Evolutionary conservation across 2,888 invertebrate genomes (phyloP).

Genomic region (Nomada fabriciana): DNA sequence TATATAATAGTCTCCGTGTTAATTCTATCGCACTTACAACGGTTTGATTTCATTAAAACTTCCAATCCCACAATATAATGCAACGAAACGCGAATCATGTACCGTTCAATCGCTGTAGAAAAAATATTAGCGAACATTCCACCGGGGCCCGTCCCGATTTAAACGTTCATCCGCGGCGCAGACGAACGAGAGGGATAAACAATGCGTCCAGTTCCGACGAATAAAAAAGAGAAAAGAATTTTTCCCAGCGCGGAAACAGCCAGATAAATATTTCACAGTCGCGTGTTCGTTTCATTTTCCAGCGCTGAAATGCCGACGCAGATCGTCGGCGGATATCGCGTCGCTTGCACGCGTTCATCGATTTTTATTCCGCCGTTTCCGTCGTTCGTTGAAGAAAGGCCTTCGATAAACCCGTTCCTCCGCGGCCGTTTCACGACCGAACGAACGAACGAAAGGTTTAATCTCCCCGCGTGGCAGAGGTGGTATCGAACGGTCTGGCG

Average conservation of each 20-base stretch:
- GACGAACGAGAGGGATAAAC: too few relatives aligned
- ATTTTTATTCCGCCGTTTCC: conserved; percentile 38
- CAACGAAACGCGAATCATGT: too few relatives aligned
- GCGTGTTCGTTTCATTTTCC: conserved; percentile 55
- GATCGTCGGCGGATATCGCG: conserved; percentile 44
- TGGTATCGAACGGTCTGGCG: conserved; percentile 9
- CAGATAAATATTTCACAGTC: conserved; percentile 56
- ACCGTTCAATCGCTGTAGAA: too few relatives aligned
- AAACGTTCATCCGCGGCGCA: neutral
- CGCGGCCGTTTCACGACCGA: conserved; percentile 20
- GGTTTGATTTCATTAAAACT: too few relatives aligned
- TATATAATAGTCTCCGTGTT: too few relatives aligned
- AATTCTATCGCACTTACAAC: too few relatives aligned
- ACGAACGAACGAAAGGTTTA: conserved; percentile 8
- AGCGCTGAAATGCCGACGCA: neutral
- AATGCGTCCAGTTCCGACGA: too few relatives aligned
- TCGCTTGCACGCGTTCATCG: conserved; percentile 60
- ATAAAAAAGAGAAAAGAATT: too few relatives aligned
- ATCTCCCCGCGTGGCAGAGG: conserved; percentile 24
- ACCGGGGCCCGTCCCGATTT: too few relatives aligned
- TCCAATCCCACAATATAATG: too few relatives aligned
- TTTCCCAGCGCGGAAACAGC: neutral
- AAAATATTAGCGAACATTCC: too few relatives aligned
- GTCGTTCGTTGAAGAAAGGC: neutral
- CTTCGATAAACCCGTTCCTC: conserved; percentile 32